These are phyloP conservation scores for Gymnocheta viridis DNA, from an alignment of 2,888 invertebrate species.

Conservation along the genomic window DNA sequence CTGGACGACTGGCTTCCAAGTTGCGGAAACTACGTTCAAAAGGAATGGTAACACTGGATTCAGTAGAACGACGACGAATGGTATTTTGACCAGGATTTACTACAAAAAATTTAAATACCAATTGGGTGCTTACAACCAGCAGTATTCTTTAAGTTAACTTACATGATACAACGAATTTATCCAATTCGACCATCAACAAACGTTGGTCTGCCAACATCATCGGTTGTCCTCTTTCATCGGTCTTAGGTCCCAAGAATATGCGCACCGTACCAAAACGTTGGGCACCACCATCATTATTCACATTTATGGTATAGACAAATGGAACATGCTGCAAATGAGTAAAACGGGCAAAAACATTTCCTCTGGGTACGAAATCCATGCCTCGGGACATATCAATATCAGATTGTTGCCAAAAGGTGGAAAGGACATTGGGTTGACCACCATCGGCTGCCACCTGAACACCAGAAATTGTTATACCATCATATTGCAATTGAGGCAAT, in stretches of 20 bases:
- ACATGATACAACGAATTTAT: conserved; percentile 85
- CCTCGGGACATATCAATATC: conserved; percentile 90
- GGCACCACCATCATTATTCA: conserved; percentile 84
- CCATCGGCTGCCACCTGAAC: conserved; percentile 83
- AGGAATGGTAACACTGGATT: conserved; percentile 91
- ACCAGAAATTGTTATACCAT: conserved; percentile 84
- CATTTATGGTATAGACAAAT: conserved; percentile 86
- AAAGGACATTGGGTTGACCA: conserved; percentile 84
- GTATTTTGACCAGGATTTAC: conserved; percentile 87
- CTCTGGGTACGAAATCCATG: conserved; percentile 90
- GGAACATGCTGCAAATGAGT: conserved; percentile 89
- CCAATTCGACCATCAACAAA: conserved; percentile 86
- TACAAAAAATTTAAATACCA: conserved; percentile 82
- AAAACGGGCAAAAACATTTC: conserved; percentile 86
- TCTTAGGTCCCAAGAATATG: conserved; percentile 86
- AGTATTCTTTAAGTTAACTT: conserved; percentile 83
- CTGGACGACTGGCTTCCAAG: conserved; percentile 85
- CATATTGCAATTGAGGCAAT: conserved; percentile 75
- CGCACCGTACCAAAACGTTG: conserved; percentile 85
- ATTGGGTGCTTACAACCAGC: conserved; percentile 87
- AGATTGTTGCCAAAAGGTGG: conserved; percentile 90
- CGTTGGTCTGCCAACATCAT: conserved; percentile 85
- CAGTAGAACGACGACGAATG: conserved; percentile 85
- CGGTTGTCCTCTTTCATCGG: conserved; percentile 85
- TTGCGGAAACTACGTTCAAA: conserved; percentile 91